phyloP scores from a whole-genome alignment of 1,140 invertebrate species.

The Heliconius himera region DNA sequence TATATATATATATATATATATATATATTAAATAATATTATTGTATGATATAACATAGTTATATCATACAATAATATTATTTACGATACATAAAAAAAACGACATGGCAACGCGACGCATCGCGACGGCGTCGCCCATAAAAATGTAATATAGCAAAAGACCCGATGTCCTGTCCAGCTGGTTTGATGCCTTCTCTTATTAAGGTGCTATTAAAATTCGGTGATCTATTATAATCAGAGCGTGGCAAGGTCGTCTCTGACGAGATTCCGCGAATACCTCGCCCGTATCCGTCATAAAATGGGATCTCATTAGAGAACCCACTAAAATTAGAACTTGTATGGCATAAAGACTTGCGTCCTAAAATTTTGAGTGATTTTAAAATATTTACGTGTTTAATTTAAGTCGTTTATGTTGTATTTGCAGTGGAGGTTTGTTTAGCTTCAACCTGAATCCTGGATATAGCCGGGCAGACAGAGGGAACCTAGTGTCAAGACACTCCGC shows the following conservation, averaged over 20 bases:
- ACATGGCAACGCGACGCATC: slow-evolving; percentile 38
- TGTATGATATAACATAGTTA: no score
- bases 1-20: no score
- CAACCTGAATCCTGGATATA: no score
- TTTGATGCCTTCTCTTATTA: slow-evolving; percentile 41
- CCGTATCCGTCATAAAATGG: slow-evolving; percentile 38
- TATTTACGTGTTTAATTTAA: neutral
- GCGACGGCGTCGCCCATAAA: slow-evolving; percentile 33
- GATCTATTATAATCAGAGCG: slow-evolving; percentile 49
- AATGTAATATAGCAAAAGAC: slow-evolving; percentile 41
- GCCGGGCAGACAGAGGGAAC: no score
- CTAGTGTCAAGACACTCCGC: no score
- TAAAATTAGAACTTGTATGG: neutral
- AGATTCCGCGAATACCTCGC: slow-evolving; percentile 50
- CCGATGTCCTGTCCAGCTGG: slow-evolving; percentile 43
- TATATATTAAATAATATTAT: no score
- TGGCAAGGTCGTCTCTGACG: slow-evolving; percentile 45
- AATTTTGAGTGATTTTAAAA: neutral
- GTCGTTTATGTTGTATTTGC: neutral
- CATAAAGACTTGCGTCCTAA: neutral
- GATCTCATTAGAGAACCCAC: neutral
- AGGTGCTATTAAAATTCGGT: slow-evolving; percentile 50
- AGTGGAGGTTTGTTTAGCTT: no score
- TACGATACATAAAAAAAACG: slow-evolving; percentile 19
- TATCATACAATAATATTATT: neutral